Evolutionary conservation across 2,888 invertebrate genomes (phyloP).

Genomic region (Drosophila heteroneura): DNA sequence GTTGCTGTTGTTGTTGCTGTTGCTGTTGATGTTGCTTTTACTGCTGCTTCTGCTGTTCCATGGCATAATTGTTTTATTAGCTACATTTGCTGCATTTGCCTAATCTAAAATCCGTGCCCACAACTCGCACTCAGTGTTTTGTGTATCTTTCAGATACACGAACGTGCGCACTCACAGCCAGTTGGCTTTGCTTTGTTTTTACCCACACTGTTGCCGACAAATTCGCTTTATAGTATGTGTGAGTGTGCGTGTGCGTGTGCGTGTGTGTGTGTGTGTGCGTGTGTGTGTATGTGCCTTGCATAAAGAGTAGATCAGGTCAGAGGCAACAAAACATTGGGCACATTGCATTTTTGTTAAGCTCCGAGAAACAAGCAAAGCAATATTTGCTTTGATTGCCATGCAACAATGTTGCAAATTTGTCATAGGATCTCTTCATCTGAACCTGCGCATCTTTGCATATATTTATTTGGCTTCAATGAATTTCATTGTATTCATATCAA

Average conservation of each 20-base stretch:
- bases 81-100: slow-evolving; percentile 72
- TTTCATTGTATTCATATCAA: slow-evolving; percentile 9
- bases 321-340: slow-evolving; percentile 40
- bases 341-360: slow-evolving; percentile 39
- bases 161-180: slow-evolving; percentile 48
- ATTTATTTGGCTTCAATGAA: slow-evolving; percentile 7
- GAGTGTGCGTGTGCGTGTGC: background rate
- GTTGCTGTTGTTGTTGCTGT: background rate
- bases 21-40: slow-evolving; percentile 25
- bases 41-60: slow-evolving; percentile 39
- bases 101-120: slow-evolving; percentile 66
- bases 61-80: slow-evolving; percentile 78
- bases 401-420: slow-evolving; percentile 37
- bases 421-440: slow-evolving; percentile 7
- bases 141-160: slow-evolving; percentile 69
- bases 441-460: background rate
- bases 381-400: slow-evolving; percentile 38
- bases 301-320: slow-evolving; percentile 50
- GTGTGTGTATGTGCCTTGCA: slow-evolving; percentile 28
- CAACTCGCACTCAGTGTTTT: slow-evolving; percentile 19
- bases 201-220: slow-evolving; percentile 9
- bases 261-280: slow-evolving; percentile 3
- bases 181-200: slow-evolving; percentile 54
- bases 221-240: background rate
- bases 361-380: slow-evolving; percentile 24